Percentiles rank a stretch among this genome's conserved stretches.
Evolutionary conservation across 2,888 invertebrate genomes (phyloP).

Genomic region (Orchesella flavescens): DNA sequence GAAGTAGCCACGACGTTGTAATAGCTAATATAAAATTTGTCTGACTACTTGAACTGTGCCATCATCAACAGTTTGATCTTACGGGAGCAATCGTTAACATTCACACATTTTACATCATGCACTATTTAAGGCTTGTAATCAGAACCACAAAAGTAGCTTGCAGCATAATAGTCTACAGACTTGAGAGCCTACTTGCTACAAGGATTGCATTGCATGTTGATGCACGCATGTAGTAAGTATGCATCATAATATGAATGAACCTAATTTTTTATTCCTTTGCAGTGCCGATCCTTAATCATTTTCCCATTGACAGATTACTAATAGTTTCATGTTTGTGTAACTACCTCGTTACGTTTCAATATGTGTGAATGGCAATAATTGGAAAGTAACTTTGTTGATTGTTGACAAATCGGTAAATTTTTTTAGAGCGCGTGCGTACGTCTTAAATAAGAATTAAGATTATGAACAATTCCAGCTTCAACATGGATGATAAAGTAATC

Average conservation of each 20-base stretch:
- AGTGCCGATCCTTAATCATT: slow-evolving; percentile 62
- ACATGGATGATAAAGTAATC: too few species aligned
- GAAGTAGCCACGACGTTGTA: neutral
- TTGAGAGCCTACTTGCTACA: too few species aligned
- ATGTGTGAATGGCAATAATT: slow-evolving; percentile 24
- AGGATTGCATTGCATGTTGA: too few species aligned
- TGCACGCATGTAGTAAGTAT: too few species aligned
- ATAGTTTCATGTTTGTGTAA: slow-evolving; percentile 48
- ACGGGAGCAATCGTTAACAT: neutral
- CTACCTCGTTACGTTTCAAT: slow-evolving; percentile 15
- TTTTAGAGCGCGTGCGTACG: slow-evolving; percentile 4
- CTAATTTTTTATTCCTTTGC: slow-evolving; percentile 46
- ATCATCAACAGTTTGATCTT: too few species aligned
- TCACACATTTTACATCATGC: slow-evolving; percentile 8
- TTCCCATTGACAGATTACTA: slow-evolving; percentile 57
- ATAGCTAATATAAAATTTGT: too few species aligned
- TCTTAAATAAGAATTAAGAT: too few species aligned
- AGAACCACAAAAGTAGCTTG: neutral
- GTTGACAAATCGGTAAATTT: slow-evolving; percentile 43
- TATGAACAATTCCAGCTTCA: too few species aligned
- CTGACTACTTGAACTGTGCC: too few species aligned
- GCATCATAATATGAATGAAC: slow-evolving; percentile 15
- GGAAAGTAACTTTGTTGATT: slow-evolving; percentile 40
- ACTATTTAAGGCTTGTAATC: neutral
- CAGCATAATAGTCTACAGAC: neutral